These are phyloP conservation scores for Scaptomyza tumidula DNA, from an alignment of 2,888 invertebrate species.

Conservation along the genomic window DNA sequence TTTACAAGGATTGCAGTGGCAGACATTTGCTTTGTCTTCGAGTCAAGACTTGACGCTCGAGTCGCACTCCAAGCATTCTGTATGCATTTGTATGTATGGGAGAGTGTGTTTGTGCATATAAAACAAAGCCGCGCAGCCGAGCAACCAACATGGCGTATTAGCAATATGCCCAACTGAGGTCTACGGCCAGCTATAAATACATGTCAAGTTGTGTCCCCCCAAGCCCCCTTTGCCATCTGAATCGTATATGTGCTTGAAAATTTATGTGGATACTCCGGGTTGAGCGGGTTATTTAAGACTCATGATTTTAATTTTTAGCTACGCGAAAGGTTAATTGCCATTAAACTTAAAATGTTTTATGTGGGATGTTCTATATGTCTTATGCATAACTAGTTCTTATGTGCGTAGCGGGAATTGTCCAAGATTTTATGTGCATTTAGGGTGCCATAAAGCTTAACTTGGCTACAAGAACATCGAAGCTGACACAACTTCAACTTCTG, in stretches of 20 bases:
- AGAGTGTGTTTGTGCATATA: conserved; percentile 30
- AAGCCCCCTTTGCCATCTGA: background rate
- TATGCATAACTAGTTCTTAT: conserved; percentile 61
- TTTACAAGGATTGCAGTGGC: conserved; percentile 26
- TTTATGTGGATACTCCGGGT: conserved; percentile 58
- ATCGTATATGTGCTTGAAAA: conserved; percentile 28
- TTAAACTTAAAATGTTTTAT: conserved; percentile 69
- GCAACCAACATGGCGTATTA: conserved; percentile 68
- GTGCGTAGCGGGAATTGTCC: conserved; percentile 60
- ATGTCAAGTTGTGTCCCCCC: conserved; percentile 58
- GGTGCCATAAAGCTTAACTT: conserved; percentile 64
- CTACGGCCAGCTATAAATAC: conserved; percentile 73
- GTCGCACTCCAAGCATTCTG: conserved; percentile 31
- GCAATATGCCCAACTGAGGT: conserved; percentile 65
- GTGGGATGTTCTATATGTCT: conserved; percentile 22
- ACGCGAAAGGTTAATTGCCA: conserved; percentile 72
- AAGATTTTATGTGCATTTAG: conserved; percentile 67
- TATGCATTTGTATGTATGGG: conserved; percentile 2
- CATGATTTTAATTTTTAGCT: conserved; percentile 71
- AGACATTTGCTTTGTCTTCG: conserved; percentile 51
- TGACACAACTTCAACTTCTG: conserved; percentile 20
- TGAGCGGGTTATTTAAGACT: conserved; percentile 63
- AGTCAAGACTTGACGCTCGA: conserved; percentile 44
- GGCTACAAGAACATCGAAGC: conserved; percentile 27
- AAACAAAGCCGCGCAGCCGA: conserved; percentile 43